These are phyloP conservation scores for Tuberolachnus salignus DNA, from an alignment of 2,888 invertebrate genomes.

Conservation along the genomic window DNA sequence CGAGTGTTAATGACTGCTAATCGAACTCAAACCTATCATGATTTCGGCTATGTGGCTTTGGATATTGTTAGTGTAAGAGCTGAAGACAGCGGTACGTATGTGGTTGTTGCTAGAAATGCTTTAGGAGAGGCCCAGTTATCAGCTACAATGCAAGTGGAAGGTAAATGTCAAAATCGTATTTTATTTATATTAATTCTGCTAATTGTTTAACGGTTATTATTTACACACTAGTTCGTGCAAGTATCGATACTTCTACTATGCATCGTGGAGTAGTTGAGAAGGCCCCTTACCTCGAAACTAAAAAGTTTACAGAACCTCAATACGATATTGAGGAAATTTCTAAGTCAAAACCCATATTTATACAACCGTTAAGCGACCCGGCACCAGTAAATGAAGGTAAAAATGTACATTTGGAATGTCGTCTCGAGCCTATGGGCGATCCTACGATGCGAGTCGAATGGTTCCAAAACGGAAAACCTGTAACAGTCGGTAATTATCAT, in stretches of 20 bases:
- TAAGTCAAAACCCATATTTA: slow-evolving; percentile 92
- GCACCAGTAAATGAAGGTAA: slow-evolving; percentile 84
- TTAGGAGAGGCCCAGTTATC: slow-evolving; percentile 86
- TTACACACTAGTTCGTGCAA: slow-evolving; percentile 74
- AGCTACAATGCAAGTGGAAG: slow-evolving; percentile 85
- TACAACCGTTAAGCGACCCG: slow-evolving; percentile 86
- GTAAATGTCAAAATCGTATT: slow-evolving; percentile 67
- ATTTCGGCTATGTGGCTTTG: slow-evolving; percentile 95
- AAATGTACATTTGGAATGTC: slow-evolving; percentile 88
- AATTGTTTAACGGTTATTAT: slow-evolving; percentile 59
- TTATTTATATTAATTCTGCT: neutral
- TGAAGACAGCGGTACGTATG: slow-evolving; percentile 92
- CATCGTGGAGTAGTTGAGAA: slow-evolving; percentile 86
- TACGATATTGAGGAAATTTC: slow-evolving; percentile 91
- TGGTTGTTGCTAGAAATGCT: slow-evolving; percentile 88
- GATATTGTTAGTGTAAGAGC: slow-evolving; percentile 91
- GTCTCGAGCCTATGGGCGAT: slow-evolving; percentile 93
- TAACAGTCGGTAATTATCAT: slow-evolving; percentile 73
- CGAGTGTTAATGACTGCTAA: slow-evolving; percentile 86
- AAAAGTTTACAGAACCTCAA: slow-evolving; percentile 83
- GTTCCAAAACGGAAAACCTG: slow-evolving; percentile 91
- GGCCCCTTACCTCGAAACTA: slow-evolving; percentile 83
- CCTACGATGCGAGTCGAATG: slow-evolving; percentile 95
- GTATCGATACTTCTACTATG: slow-evolving; percentile 88
- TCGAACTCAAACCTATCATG: slow-evolving; percentile 91